phyloP scores from a whole-genome alignment of 2,888 invertebrate genomes.

The Cenopis cana region DNA sequence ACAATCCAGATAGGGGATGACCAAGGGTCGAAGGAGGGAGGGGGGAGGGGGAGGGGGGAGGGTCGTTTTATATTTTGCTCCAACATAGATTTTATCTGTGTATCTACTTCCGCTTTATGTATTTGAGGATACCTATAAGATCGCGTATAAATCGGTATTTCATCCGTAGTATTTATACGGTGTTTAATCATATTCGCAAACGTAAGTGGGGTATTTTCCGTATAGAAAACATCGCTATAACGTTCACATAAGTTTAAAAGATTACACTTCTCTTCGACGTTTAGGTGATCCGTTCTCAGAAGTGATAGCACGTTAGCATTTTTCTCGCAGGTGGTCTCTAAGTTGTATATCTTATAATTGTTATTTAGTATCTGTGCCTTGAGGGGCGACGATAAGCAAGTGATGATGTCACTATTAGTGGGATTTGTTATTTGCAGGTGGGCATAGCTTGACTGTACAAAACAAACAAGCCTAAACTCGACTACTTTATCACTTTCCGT shows the following conservation, averaged over 20 bases:
- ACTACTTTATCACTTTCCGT: too few species aligned
- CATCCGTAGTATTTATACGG: background rate
- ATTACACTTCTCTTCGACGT: too few species aligned
- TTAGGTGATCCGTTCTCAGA: background rate
- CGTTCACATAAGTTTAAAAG: background rate
- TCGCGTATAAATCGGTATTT: background rate
- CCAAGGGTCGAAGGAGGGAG: slow-evolving; percentile 40
- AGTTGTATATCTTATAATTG: background rate
- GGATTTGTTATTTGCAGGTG: slow-evolving; percentile 2
- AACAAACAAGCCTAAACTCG: too few species aligned
- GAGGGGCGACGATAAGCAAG: background rate
- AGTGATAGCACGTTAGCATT: background rate
- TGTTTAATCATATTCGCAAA: too few species aligned
- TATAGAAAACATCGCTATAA: background rate
- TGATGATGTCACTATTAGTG: background rate
- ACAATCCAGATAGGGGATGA: slow-evolving; percentile 44
- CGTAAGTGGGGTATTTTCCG: background rate
- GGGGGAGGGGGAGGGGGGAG: too few species aligned
- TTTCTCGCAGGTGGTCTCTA: background rate
- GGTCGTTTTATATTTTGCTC: slow-evolving; percentile 39
- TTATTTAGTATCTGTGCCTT: background rate
- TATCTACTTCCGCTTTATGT: background rate
- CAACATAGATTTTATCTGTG: slow-evolving; percentile 39
- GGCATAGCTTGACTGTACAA: too few species aligned
- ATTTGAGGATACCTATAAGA: slow-evolving; percentile 1